Percentiles rank a stretch among this genome's conserved stretches.
These are phyloP conservation scores for Bacillus rossius DNA, from an alignment of 1,140 invertebrate species.

Conservation along the genomic window DNA sequence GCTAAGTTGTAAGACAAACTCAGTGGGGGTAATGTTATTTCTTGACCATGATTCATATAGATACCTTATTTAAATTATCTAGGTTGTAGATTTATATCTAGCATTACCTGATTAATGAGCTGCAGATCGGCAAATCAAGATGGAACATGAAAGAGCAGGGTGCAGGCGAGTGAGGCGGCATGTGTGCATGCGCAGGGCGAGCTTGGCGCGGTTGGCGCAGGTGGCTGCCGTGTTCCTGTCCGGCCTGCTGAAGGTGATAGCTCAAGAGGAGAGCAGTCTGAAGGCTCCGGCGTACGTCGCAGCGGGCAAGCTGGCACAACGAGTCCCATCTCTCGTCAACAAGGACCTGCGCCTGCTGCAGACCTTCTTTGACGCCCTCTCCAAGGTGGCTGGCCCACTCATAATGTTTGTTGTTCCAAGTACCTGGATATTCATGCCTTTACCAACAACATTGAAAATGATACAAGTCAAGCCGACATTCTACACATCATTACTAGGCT, in stretches of 20 bases:
- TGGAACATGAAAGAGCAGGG: neutral
- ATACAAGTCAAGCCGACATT: too few relatives aligned
- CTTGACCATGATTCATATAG: too few relatives aligned
- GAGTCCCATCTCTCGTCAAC: conserved; percentile 61
- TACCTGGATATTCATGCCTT: neutral
- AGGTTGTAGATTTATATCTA: neutral
- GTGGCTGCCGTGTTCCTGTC: conserved; percentile 47
- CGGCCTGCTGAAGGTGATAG: conserved; percentile 63
- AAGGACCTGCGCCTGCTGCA: conserved; percentile 59
- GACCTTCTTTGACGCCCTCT: conserved; percentile 51
- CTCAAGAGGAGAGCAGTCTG: conserved; percentile 47
- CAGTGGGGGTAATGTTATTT: too few relatives aligned
- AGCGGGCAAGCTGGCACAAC: conserved; percentile 63
- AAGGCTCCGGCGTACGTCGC: conserved; percentile 69
- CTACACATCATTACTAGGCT: too few relatives aligned
- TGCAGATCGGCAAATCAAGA: neutral
- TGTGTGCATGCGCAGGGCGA: conserved; percentile 29
- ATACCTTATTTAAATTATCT: neutral
- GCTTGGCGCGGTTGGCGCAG: conserved; percentile 33
- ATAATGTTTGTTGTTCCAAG: neutral
- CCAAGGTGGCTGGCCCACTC: neutral
- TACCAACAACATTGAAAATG: too few relatives aligned
- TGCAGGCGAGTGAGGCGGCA: neutral
- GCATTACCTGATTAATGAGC: neutral
- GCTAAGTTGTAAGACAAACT: too few relatives aligned